A percentile compares a stretch with the other conserved stretches of the same genome.
These are phyloP conservation scores for Enteromius viviparus DNA, from an alignment of 2,797 vertebrate genomes.

Conservation along the genomic window DNA sequence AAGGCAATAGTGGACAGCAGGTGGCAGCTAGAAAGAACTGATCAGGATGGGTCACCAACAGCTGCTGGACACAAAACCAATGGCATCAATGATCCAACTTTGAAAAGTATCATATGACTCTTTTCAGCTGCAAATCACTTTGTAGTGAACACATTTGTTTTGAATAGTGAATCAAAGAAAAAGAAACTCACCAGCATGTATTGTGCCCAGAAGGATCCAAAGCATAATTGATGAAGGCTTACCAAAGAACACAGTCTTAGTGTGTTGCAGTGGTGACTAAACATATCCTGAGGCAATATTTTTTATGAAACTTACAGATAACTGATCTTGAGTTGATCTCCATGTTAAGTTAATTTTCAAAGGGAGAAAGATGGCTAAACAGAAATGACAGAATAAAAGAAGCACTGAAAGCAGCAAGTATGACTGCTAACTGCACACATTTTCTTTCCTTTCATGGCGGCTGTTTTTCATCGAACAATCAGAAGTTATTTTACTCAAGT, in stretches of 20 bases:
- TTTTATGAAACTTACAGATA: neutral
- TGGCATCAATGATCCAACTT: constrained; percentile 19
- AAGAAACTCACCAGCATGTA: neutral
- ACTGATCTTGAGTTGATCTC: neutral
- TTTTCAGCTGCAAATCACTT: neutral
- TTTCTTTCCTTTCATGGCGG: neutral
- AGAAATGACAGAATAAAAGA: neutral
- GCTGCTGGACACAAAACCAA: constrained; percentile 17
- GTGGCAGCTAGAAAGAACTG: constrained; percentile 62
- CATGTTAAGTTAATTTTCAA: neutral
- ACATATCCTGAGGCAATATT: neutral
- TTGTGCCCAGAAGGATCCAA: neutral
- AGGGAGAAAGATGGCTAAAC: neutral
- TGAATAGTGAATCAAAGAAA: constrained; percentile 5
- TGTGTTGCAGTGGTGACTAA: neutral
- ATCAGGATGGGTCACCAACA: constrained; percentile 9
- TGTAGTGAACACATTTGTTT: constrained; percentile 23
- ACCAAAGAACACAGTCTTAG: neutral
- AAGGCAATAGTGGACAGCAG: constrained; percentile 68
- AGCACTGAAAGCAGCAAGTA: constrained; percentile 6
- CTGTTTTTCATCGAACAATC: neutral
- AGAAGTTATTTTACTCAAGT: constrained; percentile 4
- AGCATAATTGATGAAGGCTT: neutral
- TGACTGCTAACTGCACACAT: neutral
- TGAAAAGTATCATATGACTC: constrained; percentile 18